phyloP scores from a whole-genome alignment of 2,113 vertebrate species.

The Corydoras maculifer region DNA sequence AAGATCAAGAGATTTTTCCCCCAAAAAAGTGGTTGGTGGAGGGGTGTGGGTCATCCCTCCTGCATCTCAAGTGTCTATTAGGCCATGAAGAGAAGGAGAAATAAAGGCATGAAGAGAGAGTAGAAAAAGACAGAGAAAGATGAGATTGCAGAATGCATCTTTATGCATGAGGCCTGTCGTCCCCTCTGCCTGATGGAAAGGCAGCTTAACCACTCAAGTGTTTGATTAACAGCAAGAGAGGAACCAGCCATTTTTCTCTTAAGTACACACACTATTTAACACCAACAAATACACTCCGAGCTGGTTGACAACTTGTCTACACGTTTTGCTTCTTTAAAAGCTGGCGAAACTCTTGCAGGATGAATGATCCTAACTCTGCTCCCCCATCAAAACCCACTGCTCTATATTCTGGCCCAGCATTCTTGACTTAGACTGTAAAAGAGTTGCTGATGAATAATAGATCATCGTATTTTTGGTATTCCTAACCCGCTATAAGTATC shows the following conservation, averaged over 20 bases:
- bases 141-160: constrained; percentile 41
- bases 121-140: constrained; percentile 33
- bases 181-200: constrained; percentile 43
- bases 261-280: constrained; percentile 33
- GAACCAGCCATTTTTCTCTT: constrained; percentile 41
- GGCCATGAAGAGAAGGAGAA: constrained; percentile 28
- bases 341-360: background rate
- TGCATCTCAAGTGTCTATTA: constrained; percentile 41
- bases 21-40: constrained; percentile 9
- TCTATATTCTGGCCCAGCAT: constrained; percentile 22
- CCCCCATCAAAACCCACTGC: too few relatives aligned
- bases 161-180: constrained; percentile 48
- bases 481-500: constrained; percentile 42
- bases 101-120: background rate
- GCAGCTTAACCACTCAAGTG: constrained; percentile 42
- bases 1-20: constrained; percentile 35
- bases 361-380: background rate
- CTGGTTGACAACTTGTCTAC: constrained; percentile 29
- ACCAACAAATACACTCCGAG: constrained; percentile 23
- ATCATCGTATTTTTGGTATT: constrained; percentile 44
- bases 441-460: constrained; percentile 39
- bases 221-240: constrained; percentile 49
- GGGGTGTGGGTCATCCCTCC: constrained; percentile 34
- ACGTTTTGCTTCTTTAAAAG: constrained; percentile 28
- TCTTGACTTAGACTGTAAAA: constrained; percentile 23